Conservation (phyloP, 2,888 invertebrate species). For the Lasioglossum villosulum region DNA sequence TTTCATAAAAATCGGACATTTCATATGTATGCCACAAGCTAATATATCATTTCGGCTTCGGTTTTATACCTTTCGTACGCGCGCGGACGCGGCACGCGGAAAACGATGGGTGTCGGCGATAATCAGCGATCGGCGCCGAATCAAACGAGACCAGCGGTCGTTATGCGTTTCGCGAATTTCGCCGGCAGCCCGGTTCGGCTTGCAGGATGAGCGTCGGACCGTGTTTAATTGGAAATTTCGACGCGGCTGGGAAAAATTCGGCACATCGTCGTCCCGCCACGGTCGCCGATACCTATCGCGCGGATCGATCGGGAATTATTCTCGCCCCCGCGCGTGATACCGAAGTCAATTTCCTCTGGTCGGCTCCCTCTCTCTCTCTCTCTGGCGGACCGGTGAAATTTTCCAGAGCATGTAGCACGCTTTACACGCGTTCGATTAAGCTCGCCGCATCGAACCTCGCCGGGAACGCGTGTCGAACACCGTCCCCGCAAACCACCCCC, state of each 20-base stretch:
- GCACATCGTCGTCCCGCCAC: constrained; percentile 8
- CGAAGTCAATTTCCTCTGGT: constrained; percentile 34
- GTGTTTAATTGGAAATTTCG: constrained; percentile 58
- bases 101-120: background rate
- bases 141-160: constrained; percentile 4
- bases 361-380: background rate
- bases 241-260: constrained; percentile 43
- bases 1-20: too few relatives aligned
- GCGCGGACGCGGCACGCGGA: background rate
- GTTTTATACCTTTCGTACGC: background rate
- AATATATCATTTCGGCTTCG: background rate
- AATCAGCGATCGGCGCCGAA: background rate
- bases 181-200: background rate
- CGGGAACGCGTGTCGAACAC: constrained; percentile 31
- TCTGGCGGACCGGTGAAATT: constrained; percentile 25
- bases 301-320: constrained; percentile 51
- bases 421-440: constrained; percentile 53
- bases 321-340: constrained; percentile 12
- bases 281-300: constrained; percentile 2
- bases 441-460: constrained; percentile 25
- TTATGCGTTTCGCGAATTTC: constrained; percentile 6
- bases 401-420: constrained; percentile 27
- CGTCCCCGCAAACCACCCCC: background rate
- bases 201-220: constrained; percentile 16
- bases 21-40: too few relatives aligned